Conservation (phyloP, 2,113 vertebrate genomes). For the Dasyornis broadbenti region DNA sequence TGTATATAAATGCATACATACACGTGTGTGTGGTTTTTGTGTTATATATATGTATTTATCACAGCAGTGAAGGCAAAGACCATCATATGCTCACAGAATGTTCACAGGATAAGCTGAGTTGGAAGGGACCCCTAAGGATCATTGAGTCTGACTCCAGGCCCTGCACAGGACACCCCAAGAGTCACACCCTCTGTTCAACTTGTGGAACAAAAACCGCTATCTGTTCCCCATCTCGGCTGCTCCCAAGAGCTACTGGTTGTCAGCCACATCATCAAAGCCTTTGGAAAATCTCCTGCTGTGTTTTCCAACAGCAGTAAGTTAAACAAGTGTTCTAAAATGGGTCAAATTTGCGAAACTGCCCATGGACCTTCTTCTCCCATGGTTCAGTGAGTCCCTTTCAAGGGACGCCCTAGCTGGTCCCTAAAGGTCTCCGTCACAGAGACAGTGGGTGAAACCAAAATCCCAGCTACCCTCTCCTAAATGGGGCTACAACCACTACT, state of each 20-base stretch:
- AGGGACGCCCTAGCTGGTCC: background rate
- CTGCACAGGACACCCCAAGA: background rate
- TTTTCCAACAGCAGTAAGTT: background rate
- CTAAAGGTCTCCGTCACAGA: background rate
- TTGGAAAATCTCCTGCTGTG: background rate
- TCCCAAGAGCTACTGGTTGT: background rate
- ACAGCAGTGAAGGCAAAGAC: background rate
- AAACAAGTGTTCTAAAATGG: background rate
- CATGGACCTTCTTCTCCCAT: background rate
- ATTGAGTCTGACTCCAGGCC: background rate
- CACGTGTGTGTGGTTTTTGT: background rate
- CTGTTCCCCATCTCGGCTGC: rapidly evolving
- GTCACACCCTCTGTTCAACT: background rate
- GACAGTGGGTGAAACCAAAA: background rate
- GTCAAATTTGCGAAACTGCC: rapidly evolving
- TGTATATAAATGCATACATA: background rate
- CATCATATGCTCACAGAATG: background rate
- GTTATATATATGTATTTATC: background rate
- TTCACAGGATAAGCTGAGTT: background rate
- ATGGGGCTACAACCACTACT: background rate
- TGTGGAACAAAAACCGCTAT: background rate
- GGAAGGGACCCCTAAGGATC: background rate
- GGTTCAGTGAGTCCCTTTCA: background rate
- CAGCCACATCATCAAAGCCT: background rate
- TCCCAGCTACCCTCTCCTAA: background rate